Conservation (phyloP, 2,888 invertebrate genomes). For the Tetramorium bicarinatum region DNA sequence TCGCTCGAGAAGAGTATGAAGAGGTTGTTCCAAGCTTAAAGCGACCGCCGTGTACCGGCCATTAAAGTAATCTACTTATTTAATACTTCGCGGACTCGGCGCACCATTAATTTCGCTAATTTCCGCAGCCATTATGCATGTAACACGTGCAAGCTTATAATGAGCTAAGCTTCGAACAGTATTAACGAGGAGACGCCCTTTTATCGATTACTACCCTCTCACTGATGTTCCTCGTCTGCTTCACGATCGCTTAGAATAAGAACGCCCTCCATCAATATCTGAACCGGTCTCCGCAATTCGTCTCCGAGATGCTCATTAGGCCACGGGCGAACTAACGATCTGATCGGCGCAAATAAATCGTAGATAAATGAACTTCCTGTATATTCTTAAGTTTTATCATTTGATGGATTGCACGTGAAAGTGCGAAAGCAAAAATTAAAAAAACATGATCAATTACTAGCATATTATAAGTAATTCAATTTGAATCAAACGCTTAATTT, state of each 20-base stretch:
- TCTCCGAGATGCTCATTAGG: slow-evolving; percentile 43
- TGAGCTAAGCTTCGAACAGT: slow-evolving; percentile 58
- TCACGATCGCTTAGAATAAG: slow-evolving; percentile 54
- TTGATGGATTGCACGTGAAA: not conserved
- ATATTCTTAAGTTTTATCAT: not conserved
- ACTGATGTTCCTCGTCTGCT: slow-evolving; percentile 49
- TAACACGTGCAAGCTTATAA: slow-evolving; percentile 58
- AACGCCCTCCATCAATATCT: slow-evolving; percentile 47
- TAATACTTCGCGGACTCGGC: slow-evolving; percentile 56
- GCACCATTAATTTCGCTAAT: slow-evolving; percentile 57
- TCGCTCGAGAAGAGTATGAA: slow-evolving; percentile 5
- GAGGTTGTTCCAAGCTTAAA: slow-evolving; percentile 43
- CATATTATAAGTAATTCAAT: not conserved
- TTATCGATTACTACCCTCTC: slow-evolving; percentile 50
- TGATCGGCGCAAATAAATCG: slow-evolving; percentile 37
- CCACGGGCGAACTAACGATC: slow-evolving; percentile 20
- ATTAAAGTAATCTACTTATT: slow-evolving; percentile 58
- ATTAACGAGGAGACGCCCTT: slow-evolving; percentile 58
- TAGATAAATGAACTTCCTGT: not conserved
- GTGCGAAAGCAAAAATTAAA: not conserved
- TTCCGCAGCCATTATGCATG: slow-evolving; percentile 52
- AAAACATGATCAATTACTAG: not conserved
- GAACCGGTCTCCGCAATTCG: slow-evolving; percentile 42
- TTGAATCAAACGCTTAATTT: not conserved
- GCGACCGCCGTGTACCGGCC: slow-evolving; percentile 24